Percentiles rank a stretch among this genome's conserved stretches.
These are phyloP conservation scores for Apotomis turbidana DNA, from an alignment of 2,888 invertebrate species.

Conservation along the genomic window DNA sequence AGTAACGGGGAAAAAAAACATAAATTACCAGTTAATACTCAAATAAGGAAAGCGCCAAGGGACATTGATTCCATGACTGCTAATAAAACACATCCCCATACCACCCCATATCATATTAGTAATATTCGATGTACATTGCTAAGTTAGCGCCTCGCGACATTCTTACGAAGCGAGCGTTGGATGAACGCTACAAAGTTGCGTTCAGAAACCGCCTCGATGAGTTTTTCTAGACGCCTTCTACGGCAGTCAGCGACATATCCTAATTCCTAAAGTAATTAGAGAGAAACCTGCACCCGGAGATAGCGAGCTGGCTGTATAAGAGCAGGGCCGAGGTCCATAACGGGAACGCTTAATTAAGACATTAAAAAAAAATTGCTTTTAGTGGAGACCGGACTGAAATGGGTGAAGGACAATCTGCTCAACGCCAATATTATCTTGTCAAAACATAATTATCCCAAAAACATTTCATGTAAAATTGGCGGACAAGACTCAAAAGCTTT, in stretches of 20 bases:
- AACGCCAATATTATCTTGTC: background rate
- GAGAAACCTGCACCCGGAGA: conserved; percentile 67
- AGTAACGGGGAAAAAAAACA: too few species aligned
- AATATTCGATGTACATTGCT: conserved; percentile 14
- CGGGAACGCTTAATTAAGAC: conserved; percentile 59
- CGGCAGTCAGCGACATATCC: conserved; percentile 64
- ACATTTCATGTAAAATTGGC: too few species aligned
- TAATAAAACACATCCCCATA: conserved; percentile 26
- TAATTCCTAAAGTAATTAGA: conserved; percentile 52
- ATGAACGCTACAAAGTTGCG: conserved; percentile 31
- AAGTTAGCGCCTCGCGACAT: background rate
- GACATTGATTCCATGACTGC: too few species aligned
- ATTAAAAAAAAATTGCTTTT: conserved; percentile 45
- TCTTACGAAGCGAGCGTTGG: conserved; percentile 12
- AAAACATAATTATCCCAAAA: background rate
- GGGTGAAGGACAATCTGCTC: conserved; percentile 14
- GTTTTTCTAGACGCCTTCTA: conserved; percentile 60
- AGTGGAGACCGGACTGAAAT: conserved; percentile 5
- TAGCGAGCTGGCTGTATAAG: conserved; percentile 48
- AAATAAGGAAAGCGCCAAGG: background rate
- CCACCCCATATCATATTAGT: too few species aligned
- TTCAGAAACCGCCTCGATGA: conserved; percentile 52
- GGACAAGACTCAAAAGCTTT: too few species aligned
- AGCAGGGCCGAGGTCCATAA: conserved; percentile 51
- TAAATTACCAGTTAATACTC: too few species aligned